These are phyloP conservation scores for Polyergus mexicanus DNA, from an alignment of 1,140 invertebrate species.

Conservation along the genomic window DNA sequence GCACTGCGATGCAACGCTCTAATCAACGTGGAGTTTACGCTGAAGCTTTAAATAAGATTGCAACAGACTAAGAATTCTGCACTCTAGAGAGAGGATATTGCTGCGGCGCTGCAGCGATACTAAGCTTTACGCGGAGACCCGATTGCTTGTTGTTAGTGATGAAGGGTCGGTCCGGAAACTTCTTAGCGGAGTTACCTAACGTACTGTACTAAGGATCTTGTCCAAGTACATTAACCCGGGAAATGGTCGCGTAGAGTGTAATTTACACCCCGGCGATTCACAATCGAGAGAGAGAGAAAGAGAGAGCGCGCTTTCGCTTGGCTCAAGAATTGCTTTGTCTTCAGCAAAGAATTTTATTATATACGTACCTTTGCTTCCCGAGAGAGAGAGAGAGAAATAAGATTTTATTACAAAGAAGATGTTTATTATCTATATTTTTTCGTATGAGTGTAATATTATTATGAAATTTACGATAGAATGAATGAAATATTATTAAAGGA, in stretches of 20 bases:
- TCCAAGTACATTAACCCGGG: slow-evolving; percentile 55
- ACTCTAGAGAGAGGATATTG: background rate
- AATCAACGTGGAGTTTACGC: slow-evolving; percentile 11
- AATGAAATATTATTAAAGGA: background rate
- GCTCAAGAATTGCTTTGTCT: slow-evolving; percentile 27
- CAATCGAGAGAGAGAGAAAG: slow-evolving; percentile 29
- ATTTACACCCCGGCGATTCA: slow-evolving; percentile 58
- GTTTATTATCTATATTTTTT: background rate
- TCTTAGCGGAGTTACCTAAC: slow-evolving; percentile 41
- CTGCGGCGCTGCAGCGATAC: background rate
- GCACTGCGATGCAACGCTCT: background rate
- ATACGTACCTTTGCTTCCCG: background rate
- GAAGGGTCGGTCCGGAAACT: slow-evolving; percentile 58
- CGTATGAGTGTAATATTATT: background rate
- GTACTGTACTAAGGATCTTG: slow-evolving; percentile 43
- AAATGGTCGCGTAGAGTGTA: slow-evolving; percentile 48
- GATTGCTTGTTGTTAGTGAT: slow-evolving; percentile 57
- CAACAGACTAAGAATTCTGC: slow-evolving; percentile 25
- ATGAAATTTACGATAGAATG: background rate
- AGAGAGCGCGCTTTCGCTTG: slow-evolving; percentile 3
- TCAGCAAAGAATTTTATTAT: background rate
- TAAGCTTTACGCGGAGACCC: slow-evolving; percentile 38
- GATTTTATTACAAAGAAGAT: slow-evolving; percentile 18
- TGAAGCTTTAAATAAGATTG: slow-evolving; percentile 41
- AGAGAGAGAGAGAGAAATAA: background rate